phyloP scores from a whole-genome alignment of 2,797 vertebrate genomes.

The Clarias platycephalus region DNA sequence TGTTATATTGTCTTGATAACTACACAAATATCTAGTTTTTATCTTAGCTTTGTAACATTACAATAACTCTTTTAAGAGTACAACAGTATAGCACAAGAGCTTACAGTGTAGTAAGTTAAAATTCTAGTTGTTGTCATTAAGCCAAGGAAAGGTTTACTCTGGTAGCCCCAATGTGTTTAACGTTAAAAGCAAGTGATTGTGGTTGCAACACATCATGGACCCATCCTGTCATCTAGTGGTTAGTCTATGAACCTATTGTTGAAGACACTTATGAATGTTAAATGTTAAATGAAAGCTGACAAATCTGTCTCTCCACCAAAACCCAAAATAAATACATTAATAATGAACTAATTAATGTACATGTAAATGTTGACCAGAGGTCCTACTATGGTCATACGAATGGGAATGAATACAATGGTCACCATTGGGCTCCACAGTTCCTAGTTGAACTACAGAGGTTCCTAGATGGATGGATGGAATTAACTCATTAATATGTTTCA shows the following conservation, averaged over 20 bases:
- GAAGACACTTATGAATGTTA: background rate
- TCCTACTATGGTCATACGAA: too few relatives aligned
- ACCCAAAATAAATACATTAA: background rate
- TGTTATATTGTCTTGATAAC: background rate
- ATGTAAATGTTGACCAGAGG: too few relatives aligned
- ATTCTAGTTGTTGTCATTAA: background rate
- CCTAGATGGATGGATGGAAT: background rate
- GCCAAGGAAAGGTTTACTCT: background rate
- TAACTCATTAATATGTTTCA: background rate
- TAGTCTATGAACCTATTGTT: background rate
- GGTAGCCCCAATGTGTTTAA: background rate
- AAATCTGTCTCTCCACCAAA: background rate
- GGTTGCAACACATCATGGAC: background rate
- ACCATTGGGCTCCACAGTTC: too few relatives aligned
- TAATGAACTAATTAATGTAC: too few relatives aligned
- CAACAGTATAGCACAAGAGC: too few relatives aligned
- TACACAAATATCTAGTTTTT: background rate
- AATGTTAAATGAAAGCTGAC: background rate
- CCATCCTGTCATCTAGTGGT: background rate
- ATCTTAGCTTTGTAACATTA: background rate
- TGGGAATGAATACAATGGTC: too few relatives aligned
- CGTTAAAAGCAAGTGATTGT: background rate
- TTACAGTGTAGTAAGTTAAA: too few relatives aligned
- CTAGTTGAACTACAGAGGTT: too few relatives aligned
- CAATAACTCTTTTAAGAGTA: background rate